Evolutionary conservation across 2,113 vertebrate species (phyloP).

Genomic region (Hemicordylus capensis): DNA sequence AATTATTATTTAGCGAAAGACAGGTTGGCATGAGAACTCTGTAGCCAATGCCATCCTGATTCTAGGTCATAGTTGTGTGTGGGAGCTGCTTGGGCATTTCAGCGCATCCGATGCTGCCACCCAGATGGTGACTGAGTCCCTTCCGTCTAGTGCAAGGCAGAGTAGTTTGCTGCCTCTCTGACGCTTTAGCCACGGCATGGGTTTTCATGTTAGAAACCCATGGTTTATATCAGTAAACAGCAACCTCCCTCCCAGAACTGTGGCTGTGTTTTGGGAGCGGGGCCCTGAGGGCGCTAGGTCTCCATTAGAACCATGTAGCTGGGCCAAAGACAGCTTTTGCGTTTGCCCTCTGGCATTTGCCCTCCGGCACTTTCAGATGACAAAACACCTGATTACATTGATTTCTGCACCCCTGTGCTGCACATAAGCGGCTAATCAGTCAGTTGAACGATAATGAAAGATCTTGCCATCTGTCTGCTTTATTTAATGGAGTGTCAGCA

Average conservation of each 20-base stretch:
- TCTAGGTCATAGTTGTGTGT: neutral
- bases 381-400: conserved; percentile 45
- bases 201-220: neutral
- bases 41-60: too few relatives aligned
- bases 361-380: neutral
- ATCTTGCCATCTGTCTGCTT: conserved; percentile 60
- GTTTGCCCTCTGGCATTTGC: neutral
- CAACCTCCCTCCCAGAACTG: neutral
- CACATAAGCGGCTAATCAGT: conserved; percentile 45
- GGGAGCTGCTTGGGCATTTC: too few relatives aligned
- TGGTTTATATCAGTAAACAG: neutral
- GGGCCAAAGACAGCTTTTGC: rapidly evolving
- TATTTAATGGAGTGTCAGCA: conserved; percentile 69
- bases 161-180: neutral
- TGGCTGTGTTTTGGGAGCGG: neutral
- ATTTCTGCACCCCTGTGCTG: conserved; percentile 1
- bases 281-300: rapidly evolving
- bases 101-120: neutral
- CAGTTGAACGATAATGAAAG: conserved; percentile 61
- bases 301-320: rapidly evolving
- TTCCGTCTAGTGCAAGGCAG: neutral
- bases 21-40: neutral
- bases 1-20: too few relatives aligned
- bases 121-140: neutral
- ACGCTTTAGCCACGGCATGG: neutral